A percentile compares a stretch with the other conserved stretches of the same genome.
Conservation (phyloP, 2,888 invertebrate species). For the Hofmannophila pseudospretella region DNA sequence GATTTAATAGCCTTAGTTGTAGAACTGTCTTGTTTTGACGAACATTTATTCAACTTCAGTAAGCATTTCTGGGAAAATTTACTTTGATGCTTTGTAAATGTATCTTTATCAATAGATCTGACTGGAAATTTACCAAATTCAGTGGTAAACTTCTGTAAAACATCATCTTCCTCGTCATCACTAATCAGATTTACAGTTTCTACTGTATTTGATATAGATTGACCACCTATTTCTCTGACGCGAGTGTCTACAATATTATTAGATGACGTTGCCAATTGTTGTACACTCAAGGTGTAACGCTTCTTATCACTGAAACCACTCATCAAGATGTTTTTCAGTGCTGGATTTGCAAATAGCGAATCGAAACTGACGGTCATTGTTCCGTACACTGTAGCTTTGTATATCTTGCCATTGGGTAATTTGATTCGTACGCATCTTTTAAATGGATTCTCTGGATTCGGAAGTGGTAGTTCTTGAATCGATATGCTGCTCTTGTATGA, state of each 20-base stretch:
- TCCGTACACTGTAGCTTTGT: constrained; percentile 53
- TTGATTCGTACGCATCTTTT: constrained; percentile 43
- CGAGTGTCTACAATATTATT: constrained; percentile 25
- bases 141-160: constrained; percentile 30
- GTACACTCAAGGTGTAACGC: constrained; percentile 47
- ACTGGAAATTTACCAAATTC: constrained; percentile 49
- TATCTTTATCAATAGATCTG: constrained; percentile 22
- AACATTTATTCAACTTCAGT: constrained; percentile 31
- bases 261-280: constrained; percentile 30
- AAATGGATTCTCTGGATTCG: constrained; percentile 22
- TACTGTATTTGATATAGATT: constrained; percentile 13
- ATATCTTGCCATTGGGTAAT: constrained; percentile 47
- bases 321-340: constrained; percentile 37
- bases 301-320: constrained; percentile 31
- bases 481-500: constrained; percentile 28
- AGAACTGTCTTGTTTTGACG: neutral
- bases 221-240: constrained; percentile 28
- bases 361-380: constrained; percentile 37
- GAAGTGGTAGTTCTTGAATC: constrained; percentile 37
- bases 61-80: constrained; percentile 42
- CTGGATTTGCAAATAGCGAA: constrained; percentile 42
- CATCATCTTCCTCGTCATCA: constrained; percentile 51
- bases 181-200: constrained; percentile 61
- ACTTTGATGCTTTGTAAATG: constrained; percentile 40
- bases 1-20: constrained; percentile 6